phyloP scores from a whole-genome alignment of 2,888 invertebrate genomes.

The Chironomus tentans region DNA sequence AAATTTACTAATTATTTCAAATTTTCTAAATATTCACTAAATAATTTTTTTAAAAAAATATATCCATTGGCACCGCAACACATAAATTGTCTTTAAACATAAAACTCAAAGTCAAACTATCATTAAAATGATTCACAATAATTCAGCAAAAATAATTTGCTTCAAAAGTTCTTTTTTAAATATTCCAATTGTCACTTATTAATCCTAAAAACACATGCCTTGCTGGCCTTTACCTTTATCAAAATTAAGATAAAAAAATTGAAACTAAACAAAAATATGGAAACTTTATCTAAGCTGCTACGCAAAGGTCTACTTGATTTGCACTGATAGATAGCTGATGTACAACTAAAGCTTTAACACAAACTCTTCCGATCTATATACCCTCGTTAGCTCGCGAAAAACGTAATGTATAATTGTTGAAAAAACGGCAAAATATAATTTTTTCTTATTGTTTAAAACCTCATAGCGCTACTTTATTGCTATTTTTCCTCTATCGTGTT shows the following conservation, averaged over 20 bases:
- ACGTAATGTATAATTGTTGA: conserved; percentile 1
- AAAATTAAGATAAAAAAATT: conserved; percentile 10
- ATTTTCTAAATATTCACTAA: no score
- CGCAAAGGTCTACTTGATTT: neutral
- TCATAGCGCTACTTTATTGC: conserved; percentile 3
- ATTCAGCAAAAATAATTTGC: no score
- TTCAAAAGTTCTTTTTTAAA: neutral
- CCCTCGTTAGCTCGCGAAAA: conserved; percentile 15
- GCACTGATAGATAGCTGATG: conserved; percentile 23
- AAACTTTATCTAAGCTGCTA: neutral
- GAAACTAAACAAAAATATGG: neutral
- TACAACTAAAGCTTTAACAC: conserved; percentile 25
- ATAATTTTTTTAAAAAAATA: no score
- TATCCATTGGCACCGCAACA: no score
- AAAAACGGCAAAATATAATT: conserved; percentile 9
- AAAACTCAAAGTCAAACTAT: no score
- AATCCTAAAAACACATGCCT: neutral
- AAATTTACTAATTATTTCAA: no score
- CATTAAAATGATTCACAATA: no score
- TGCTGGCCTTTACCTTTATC: neutral
- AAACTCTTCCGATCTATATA: conserved; percentile 24
- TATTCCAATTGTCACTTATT: neutral
- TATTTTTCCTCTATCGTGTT: conserved; percentile 18
- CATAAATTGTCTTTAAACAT: no score
- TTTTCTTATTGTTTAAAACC: conserved; percentile 15